Percentiles rank a stretch among this genome's conserved stretches.
phyloP scores from a whole-genome alignment of 35 echinoderm and acorn worm species.

The Apostichopus californicus region DNA sequence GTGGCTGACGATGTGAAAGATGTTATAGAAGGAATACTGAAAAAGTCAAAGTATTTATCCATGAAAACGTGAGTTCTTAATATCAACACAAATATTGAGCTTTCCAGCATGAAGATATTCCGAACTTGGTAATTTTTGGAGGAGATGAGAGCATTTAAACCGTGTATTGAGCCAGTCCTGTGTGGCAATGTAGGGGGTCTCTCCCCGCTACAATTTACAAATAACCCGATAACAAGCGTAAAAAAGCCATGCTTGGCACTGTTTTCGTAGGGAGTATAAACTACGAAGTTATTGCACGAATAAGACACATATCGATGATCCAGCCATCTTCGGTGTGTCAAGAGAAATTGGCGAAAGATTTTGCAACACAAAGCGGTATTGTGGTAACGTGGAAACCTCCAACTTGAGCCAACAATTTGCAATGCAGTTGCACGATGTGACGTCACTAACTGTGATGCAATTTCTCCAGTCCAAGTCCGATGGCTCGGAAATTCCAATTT shows the following conservation, averaged over 20 bases:
- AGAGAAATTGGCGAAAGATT: background rate
- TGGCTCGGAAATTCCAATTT: constrained; percentile 1
- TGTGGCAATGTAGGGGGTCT: background rate
- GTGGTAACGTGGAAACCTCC: background rate
- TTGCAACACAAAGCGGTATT: background rate
- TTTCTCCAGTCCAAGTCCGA: constrained; percentile 12
- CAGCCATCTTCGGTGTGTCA: constrained; percentile 18
- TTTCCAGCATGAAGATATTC: constrained; percentile 56
- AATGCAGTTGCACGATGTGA: background rate
- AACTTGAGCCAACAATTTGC: constrained; percentile 22
- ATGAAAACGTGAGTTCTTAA: constrained; percentile 30
- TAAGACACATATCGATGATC: constrained; percentile 26
- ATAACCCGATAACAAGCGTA: constrained; percentile 21
- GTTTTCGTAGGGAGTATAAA: constrained; percentile 22
- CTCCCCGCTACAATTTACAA: background rate
- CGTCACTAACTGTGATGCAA: constrained; percentile 58
- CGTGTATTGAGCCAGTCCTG: constrained; percentile 40
- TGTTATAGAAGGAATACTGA: background rate
- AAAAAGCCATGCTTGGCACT: constrained; percentile 17
- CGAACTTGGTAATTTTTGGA: constrained; percentile 15
- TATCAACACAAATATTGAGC: constrained; percentile 59
- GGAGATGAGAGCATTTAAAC: background rate
- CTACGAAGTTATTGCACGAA: constrained; percentile 50
- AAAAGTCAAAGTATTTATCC: background rate
- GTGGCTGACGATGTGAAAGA: background rate